These are phyloP conservation scores for Spilosoma lubricipeda DNA, from an alignment of 2,888 invertebrate species.

Conservation along the genomic window DNA sequence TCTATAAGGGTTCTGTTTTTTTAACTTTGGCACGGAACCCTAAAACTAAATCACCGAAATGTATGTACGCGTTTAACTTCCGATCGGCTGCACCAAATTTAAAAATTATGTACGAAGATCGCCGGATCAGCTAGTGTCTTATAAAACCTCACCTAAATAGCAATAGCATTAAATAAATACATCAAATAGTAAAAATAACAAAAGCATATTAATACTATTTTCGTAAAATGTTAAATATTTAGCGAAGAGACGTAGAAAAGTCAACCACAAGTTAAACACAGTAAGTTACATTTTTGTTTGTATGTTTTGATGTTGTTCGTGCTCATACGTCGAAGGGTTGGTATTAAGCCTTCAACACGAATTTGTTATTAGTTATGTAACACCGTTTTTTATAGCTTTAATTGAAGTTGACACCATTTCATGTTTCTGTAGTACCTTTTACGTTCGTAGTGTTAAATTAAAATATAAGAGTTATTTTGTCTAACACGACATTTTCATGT, in stretches of 20 bases:
- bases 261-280: slow-evolving; percentile 16
- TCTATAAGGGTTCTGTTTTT: too few species aligned
- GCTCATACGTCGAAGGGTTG: slow-evolving; percentile 34
- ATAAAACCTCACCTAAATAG: slow-evolving; percentile 29
- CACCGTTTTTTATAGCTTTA: slow-evolving; percentile 67
- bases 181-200: slow-evolving; percentile 34
- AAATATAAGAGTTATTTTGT: slow-evolving; percentile 50
- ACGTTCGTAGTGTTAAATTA: slow-evolving; percentile 50
- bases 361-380: slow-evolving; percentile 69
- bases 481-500: slow-evolving; percentile 37
- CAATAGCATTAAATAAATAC: slow-evolving; percentile 36
- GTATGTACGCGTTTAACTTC: too few species aligned
- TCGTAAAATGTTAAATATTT: slow-evolving; percentile 1
- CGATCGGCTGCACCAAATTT: too few species aligned
- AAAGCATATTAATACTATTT: slow-evolving; percentile 35
- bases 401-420: slow-evolving; percentile 73
- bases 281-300: slow-evolving; percentile 28
- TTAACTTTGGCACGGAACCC: too few species aligned
- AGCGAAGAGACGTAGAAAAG: slow-evolving; percentile 11
- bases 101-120: too few species aligned
- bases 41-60: too few species aligned
- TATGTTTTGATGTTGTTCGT: slow-evolving; percentile 25
- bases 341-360: slow-evolving; percentile 53
- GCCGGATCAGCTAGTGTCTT: slow-evolving; percentile 7
- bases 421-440: slow-evolving; percentile 61